Percentiles rank a stretch among this genome's conserved stretches.
Evolutionary conservation across 2,797 vertebrate species (phyloP).

Genomic region (Macroramphosus scolopax): DNA sequence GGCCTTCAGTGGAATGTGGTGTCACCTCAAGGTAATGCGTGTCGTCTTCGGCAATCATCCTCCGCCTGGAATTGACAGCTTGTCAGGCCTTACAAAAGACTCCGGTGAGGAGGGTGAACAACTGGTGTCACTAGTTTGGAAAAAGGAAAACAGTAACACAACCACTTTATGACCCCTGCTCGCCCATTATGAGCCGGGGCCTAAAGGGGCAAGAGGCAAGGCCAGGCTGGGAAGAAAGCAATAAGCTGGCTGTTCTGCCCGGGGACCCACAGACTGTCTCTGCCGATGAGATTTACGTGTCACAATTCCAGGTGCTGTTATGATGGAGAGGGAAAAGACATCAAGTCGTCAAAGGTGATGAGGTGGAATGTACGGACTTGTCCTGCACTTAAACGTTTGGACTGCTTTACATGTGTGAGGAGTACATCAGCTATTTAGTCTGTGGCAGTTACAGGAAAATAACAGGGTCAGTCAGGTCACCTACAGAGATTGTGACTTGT

Average conservation of each 20-base stretch:
- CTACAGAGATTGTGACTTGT: conserved; percentile 17
- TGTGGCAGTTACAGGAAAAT: conserved; percentile 36
- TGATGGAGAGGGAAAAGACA: conserved; percentile 45
- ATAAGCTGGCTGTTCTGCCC: conserved; percentile 35
- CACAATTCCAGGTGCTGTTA: conserved; percentile 73
- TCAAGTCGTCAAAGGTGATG: conserved; percentile 41
- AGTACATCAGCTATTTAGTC: conserved; percentile 27
- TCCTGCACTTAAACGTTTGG: conserved; percentile 41
- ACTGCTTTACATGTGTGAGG: conserved; percentile 37
- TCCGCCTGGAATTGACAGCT: conserved; percentile 55
- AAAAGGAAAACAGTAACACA: conserved; percentile 68
- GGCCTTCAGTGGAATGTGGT: conserved; percentile 40
- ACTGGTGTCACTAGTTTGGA: conserved; percentile 72
- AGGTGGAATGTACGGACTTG: conserved; percentile 61
- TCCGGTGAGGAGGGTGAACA: conserved; percentile 65
- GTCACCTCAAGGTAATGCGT: conserved; percentile 58
- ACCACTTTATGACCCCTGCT: conserved; percentile 71
- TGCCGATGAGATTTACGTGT: conserved; percentile 60
- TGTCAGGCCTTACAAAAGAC: conserved; percentile 68
- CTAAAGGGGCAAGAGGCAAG: conserved; percentile 34
- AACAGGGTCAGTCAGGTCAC: conserved; percentile 23
- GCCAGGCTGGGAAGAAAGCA: conserved; percentile 38
- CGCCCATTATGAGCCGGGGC: conserved; percentile 59
- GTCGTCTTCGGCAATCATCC: conserved; percentile 47
- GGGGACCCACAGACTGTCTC: conserved; percentile 59